These are phyloP conservation scores for Pterocles orientalis DNA, from an alignment of 2,113 vertebrate genomes.

Conservation along the genomic window DNA sequence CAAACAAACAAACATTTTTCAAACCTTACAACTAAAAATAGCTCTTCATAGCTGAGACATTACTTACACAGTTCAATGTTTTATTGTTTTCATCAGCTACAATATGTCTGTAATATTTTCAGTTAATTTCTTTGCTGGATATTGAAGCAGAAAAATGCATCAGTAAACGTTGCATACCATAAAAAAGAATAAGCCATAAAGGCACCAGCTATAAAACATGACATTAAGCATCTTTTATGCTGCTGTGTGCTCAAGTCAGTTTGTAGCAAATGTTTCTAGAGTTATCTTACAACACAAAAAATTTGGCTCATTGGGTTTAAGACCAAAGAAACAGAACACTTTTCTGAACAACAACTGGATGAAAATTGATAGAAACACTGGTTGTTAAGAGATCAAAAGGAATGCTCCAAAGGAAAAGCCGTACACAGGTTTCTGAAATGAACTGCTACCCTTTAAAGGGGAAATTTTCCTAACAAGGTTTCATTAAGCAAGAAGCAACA, in stretches of 20 bases:
- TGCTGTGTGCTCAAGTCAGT: background rate
- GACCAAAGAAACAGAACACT: background rate
- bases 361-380: background rate
- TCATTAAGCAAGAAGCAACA: background rate
- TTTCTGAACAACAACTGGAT: background rate
- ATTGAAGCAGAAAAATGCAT: slow-evolving; percentile 18
- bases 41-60: background rate
- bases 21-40: background rate
- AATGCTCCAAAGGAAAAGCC: background rate
- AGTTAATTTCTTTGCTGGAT: slow-evolving; percentile 34
- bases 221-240: slow-evolving; percentile 37
- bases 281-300: background rate
- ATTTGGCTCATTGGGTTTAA: slow-evolving; percentile 19
- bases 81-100: slow-evolving; percentile 10
- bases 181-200: slow-evolving; percentile 37
- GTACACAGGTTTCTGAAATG: background rate
- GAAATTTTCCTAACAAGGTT: background rate
- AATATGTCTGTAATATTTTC: background rate
- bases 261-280: slow-evolving; percentile 3
- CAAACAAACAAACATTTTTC: background rate
- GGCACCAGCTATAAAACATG: slow-evolving; percentile 41
- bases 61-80: background rate
- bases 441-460: background rate
- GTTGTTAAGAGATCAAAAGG: background rate
- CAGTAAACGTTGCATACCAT: background rate